Conservation (phyloP, 2,113 vertebrate species). For the Polypterus senegalus region DNA sequence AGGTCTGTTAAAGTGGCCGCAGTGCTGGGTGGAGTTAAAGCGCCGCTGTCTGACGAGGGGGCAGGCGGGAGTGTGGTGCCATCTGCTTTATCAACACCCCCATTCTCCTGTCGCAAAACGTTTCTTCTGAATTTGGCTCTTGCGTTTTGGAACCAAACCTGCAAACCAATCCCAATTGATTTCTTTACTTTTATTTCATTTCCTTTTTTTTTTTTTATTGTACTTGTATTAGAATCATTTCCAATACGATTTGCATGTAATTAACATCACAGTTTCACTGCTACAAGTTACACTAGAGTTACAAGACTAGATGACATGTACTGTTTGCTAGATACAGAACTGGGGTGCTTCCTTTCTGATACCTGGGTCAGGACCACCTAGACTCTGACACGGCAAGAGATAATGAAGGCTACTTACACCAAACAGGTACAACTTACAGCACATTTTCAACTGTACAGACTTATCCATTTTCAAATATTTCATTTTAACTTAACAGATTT, state of each 20-base stretch:
- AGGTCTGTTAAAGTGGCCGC: slow-evolving; percentile 98
- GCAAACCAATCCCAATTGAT: slow-evolving; percentile 97
- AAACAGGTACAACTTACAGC: not conserved
- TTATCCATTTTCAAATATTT: no score
- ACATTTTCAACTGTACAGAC: slow-evolving; percentile 3
- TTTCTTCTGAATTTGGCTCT: slow-evolving; percentile 99
- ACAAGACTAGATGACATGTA: slow-evolving; percentile 6
- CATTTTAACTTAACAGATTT: no score
- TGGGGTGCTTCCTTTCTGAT: slow-evolving; percentile 9
- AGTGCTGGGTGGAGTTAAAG: slow-evolving; percentile 90
- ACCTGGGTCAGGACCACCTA: slow-evolving; percentile 25
- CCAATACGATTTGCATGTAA: slow-evolving; percentile 22
- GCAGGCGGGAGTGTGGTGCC: slow-evolving; percentile 88
- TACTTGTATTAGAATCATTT: slow-evolving; percentile 31
- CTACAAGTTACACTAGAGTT: slow-evolving; percentile 18
- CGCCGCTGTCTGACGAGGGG: slow-evolving; percentile 94
- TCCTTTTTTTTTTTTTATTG: slow-evolving; percentile 28
- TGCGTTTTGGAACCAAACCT: slow-evolving; percentile 99
- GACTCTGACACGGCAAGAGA: no score
- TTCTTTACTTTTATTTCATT: slow-evolving; percentile 76
- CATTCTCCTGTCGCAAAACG: slow-evolving; percentile 99
- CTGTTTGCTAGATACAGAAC: slow-evolving; percentile 7
- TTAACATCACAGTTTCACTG: slow-evolving; percentile 28
- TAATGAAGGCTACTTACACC: not conserved
- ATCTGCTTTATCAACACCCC: slow-evolving; percentile 98